These are phyloP conservation scores for Grantiella picta DNA, from an alignment of 2,113 vertebrate species.

Conservation along the genomic window DNA sequence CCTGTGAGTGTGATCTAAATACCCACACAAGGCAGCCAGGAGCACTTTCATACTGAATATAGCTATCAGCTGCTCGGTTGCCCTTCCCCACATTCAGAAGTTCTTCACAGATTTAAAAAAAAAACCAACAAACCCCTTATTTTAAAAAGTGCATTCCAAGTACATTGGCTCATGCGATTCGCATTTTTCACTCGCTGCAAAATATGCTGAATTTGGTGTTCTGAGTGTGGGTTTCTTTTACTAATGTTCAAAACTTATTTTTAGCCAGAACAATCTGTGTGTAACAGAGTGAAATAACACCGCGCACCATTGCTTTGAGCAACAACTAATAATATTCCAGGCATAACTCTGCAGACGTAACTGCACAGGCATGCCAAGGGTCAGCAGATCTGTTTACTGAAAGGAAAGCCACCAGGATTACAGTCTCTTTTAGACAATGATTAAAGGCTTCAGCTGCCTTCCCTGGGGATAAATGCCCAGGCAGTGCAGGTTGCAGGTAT, in stretches of 20 bases:
- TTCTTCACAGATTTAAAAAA: background rate
- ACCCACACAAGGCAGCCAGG: background rate
- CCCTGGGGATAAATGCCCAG: background rate
- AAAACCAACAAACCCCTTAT: background rate
- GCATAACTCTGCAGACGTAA: constrained; percentile 43
- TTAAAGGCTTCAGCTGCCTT: background rate
- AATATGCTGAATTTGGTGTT: background rate
- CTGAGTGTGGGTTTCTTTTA: background rate
- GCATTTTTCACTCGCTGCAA: background rate
- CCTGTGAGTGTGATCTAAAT: constrained; percentile 30
- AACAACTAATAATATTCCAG: constrained; percentile 46
- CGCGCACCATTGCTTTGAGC: background rate
- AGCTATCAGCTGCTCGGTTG: background rate
- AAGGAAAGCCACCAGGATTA: constrained; percentile 46
- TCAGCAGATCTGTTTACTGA: constrained; percentile 57
- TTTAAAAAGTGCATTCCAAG: background rate
- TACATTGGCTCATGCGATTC: background rate
- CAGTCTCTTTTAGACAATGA: background rate
- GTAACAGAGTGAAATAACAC: constrained; percentile 43
- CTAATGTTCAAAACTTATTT: constrained; percentile 41
- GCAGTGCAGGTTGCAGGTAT: background rate
- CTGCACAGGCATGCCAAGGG: constrained; percentile 50
- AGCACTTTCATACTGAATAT: background rate
- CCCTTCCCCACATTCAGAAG: background rate
- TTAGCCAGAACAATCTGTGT: constrained; percentile 11